Conservation (phyloP, 2,113 vertebrate species). For the Pluvialis apricaria region DNA sequence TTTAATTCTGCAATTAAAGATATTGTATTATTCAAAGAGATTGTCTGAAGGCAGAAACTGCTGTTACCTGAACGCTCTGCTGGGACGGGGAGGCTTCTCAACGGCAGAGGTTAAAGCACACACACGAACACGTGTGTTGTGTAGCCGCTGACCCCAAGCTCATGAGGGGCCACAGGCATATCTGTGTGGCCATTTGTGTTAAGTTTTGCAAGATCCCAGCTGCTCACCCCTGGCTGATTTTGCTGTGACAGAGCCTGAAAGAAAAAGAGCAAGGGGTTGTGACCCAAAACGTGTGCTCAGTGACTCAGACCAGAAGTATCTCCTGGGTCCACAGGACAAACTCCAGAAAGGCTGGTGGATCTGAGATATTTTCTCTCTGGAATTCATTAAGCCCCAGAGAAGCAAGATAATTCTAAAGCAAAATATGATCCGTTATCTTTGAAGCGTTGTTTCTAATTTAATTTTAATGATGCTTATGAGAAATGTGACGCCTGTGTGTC, state of each 20-base stretch:
- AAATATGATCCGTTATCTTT: constrained; percentile 19
- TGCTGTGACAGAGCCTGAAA: neutral
- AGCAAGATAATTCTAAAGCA: neutral
- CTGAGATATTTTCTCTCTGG: neutral
- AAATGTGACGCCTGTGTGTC: neutral
- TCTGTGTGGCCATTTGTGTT: neutral
- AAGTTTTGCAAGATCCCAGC: neutral
- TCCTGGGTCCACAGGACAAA: neutral
- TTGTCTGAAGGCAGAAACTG: neutral
- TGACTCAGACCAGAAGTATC: neutral
- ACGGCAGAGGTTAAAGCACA: neutral
- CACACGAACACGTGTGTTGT: fast-evolving
- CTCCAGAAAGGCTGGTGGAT: neutral
- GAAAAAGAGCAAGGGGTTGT: neutral
- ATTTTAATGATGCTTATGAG: constrained; percentile 45
- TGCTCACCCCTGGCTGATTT: neutral
- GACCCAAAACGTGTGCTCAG: neutral
- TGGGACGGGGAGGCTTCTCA: neutral
- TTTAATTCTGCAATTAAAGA: neutral
- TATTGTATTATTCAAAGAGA: neutral
- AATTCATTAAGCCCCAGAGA: constrained; percentile 17
- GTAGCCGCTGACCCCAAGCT: neutral
- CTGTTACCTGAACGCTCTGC: neutral
- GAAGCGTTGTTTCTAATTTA: constrained; percentile 25
- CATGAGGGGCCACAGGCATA: neutral